Evolutionary conservation across 2,797 vertebrate genomes (phyloP), one percentile per base, ranked within the genome.

Genomic region (Gobio occitaniae): DNA sequence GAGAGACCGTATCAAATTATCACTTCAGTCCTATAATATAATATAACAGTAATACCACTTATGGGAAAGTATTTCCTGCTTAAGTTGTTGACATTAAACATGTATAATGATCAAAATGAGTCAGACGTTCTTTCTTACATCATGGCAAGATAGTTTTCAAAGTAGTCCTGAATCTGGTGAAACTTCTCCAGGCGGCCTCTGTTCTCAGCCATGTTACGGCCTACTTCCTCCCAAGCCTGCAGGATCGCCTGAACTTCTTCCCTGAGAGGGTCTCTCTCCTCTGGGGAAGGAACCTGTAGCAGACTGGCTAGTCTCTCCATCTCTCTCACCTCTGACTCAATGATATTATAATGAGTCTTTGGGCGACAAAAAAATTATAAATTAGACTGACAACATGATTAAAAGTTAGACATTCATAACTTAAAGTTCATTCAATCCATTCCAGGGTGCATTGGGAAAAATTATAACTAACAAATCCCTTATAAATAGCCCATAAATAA

Each of bases 91-190:
- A 36, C 38, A 61, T 82, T 25, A 54, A 54, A 69, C 68, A 69
- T 47, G 48, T 47, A n/a, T 38, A 63, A 52, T 50, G n/a, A 25
- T 65, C 29, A 6, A 29, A 38, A 29, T 83, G 9, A 76, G 59
- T 52, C 47, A 52, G 21, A 21, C 9, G 38, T 36, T 72, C 41
- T 38, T 16, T 65, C 95, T 95, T 90, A 96, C 95, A 95, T 95
- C 91, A 95, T 94, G 74, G 90, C 92, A 83, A 95, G 90, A 80
- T 95, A 95, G 68, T 92, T 92, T 87, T 89, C 91, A 82, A 95
- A 94, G 90, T 95, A 96, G 25, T 89, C 87, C 61, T 89, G 78
- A 69, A 95, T 92, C 36, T 13, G 91, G 47, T 74, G 13, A 1
- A 93, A 91, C 86, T 92, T 94, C 47, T 87, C 90, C 59, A 94